A percentile compares a stretch with the other conserved stretches of the same genome.
phyloP scores from a whole-genome alignment of 2,888 invertebrate species.

The Halocaridina rubra region DNA sequence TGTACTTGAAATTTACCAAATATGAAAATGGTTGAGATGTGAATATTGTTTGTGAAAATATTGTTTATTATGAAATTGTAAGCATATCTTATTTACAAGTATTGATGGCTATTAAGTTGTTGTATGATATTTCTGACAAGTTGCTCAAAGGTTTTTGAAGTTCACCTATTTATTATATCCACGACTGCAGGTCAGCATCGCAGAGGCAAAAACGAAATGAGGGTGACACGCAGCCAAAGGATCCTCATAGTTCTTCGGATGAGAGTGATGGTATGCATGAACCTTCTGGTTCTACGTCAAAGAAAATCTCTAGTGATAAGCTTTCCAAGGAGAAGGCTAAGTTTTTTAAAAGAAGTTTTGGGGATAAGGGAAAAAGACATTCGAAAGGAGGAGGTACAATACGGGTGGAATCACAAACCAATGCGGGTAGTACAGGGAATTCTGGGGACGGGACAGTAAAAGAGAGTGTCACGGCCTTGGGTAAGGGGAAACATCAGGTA shows the following conservation, averaged over 20 bases:
- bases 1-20: too few relatives aligned
- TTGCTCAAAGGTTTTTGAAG: too few relatives aligned
- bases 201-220: conserved; percentile 43
- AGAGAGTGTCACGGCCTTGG: conserved; percentile 28
- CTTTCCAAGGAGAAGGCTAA: conserved; percentile 90
- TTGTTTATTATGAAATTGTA: too few relatives aligned
- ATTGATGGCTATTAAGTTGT: too few relatives aligned
- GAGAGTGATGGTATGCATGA: conserved; percentile 61
- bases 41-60: too few relatives aligned
- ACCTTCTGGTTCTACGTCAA: conserved; percentile 45
- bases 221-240: conserved; percentile 44
- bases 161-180: too few relatives aligned
- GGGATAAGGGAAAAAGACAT: conserved; percentile 75
- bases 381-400: conserved; percentile 49
- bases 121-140: too few relatives aligned
- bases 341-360: conserved; percentile 83
- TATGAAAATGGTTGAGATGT: too few relatives aligned
- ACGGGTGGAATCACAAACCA: conserved; percentile 44
- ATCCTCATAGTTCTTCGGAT: conserved; percentile 48
- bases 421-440: conserved; percentile 66
- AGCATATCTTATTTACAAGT: too few relatives aligned
- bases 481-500: neutral
- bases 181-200: conserved; percentile 52
- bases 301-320: conserved; percentile 73
- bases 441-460: conserved; percentile 66